These are phyloP conservation scores for Mercenaria mercenaria DNA, from an alignment of 1,140 invertebrate genomes.

Conservation along the genomic window DNA sequence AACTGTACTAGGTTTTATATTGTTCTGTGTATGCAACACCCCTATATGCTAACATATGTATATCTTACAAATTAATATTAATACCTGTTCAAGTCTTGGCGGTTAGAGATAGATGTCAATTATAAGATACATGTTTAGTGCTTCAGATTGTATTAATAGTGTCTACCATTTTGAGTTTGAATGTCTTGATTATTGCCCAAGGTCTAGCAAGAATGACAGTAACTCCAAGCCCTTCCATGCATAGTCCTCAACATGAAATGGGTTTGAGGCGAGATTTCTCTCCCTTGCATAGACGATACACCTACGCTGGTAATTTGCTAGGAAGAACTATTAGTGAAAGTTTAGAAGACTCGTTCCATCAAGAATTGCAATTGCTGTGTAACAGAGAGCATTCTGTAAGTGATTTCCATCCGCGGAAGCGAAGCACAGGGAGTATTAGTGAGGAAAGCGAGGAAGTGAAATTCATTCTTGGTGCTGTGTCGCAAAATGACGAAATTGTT, in stretches of 20 bases:
- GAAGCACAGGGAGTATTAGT: background rate
- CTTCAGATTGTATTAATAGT: too few species aligned
- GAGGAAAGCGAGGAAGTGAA: background rate
- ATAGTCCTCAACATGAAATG: background rate
- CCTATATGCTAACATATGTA: too few species aligned
- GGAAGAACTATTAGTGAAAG: background rate
- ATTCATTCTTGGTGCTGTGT: background rate
- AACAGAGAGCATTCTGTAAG: background rate
- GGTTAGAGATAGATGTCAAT: too few species aligned
- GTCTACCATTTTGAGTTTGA: background rate
- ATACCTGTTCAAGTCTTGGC: too few species aligned
- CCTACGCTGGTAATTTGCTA: background rate
- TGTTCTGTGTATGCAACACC: too few species aligned
- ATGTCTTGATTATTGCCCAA: background rate
- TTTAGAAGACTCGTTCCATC: background rate
- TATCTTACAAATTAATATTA: too few species aligned
- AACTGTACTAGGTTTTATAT: too few species aligned
- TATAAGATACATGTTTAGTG: too few species aligned
- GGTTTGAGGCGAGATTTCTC: background rate
- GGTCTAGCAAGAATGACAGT: constrained; percentile 11
- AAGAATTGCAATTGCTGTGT: background rate
- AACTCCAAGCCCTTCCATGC: background rate
- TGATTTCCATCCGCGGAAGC: background rate
- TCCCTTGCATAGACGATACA: background rate
- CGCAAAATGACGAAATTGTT: background rate